phyloP scores from a whole-genome alignment of 2,113 vertebrate species.

The Neolamprologus kungweensis region DNA sequence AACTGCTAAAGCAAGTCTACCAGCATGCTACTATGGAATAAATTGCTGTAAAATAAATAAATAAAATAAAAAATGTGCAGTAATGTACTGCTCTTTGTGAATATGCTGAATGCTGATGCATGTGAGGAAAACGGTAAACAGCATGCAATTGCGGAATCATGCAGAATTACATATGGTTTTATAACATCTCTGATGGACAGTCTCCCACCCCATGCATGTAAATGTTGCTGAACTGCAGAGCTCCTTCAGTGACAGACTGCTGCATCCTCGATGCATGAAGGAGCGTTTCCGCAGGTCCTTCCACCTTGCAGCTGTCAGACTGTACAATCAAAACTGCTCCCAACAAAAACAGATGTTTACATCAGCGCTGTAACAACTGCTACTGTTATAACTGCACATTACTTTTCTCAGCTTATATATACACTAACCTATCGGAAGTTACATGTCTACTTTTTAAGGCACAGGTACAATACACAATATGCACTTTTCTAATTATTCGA shows the following conservation, averaged over 20 bases:
- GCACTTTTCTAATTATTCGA: not conserved
- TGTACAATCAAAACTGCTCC: not conserved
- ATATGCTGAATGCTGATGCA: not conserved
- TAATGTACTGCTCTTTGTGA: not conserved
- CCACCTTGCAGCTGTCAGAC: not conserved
- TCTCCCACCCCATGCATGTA: not conserved
- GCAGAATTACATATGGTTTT: not conserved
- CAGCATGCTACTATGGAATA: not conserved
- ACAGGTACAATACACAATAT: not conserved
- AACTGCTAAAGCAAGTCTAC: not conserved
- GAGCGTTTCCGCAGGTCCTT: not conserved
- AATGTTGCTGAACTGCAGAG: not conserved
- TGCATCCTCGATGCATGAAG: not conserved
- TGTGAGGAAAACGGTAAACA: not conserved
- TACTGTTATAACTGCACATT: not conserved
- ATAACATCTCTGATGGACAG: not conserved
- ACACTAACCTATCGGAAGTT: not conserved
- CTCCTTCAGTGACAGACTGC: not conserved
- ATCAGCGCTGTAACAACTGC: not conserved
- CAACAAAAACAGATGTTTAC: not conserved
- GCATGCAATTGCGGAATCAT: not conserved
- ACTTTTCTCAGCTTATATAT: not conserved
- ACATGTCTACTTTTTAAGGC: not conserved
- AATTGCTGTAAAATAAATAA: not conserved
- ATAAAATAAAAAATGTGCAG: not conserved